Base-by-base conservation (phyloP, 1,140 invertebrate genomes). In the Chironomus tepperi region DNA sequence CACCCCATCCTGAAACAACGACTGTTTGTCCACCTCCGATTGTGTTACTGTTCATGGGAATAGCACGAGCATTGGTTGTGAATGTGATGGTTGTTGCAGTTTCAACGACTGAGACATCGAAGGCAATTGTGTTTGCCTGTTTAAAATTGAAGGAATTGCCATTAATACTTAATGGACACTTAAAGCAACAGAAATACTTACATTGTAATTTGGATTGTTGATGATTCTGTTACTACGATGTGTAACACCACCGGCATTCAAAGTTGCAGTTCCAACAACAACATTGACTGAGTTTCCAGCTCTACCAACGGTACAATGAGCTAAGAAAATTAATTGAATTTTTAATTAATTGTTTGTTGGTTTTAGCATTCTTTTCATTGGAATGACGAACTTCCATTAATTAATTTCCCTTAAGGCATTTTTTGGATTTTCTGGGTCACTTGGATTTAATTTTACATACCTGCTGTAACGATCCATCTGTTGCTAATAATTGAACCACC, bases 241-340 rank as follows among this genome's bases (percentile, higher is more conserved):
- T 5, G 64, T 74, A 0, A 83, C 79, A 7, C 87, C 86, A 5
- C 84, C 86, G 24, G 77, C 74, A 16, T 83, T 78, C 3, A 87
- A 79, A 24, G 78, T 83, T 75, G 84, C 86, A 0, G 85, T 85
- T 8, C 87, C 87, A 6, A 84, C 80, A 1, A 86, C 83, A 3
- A 84, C 84, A 43, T 77, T 76, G 42, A 86, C 81, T 18, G 75
- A 79, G 18, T 70, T 78, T 9, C 76, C 65, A 0, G 78, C 74
- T 74, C 77, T 74, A 12, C 81, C 79, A 47, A 80, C 76, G 77
- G 84, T 81, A 73, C 84, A 85, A 76, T 85, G 83, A 34, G 83
- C 83, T 34, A 34, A 34, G 24, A 34, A 34, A 34, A 34, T 34
- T 34, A 34, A 34, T 34, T 2, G 24, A 34, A 34, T 34, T 34